Evolutionary conservation across 2,113 vertebrate genomes (phyloP).

Genomic region (Puma concolor): DNA sequence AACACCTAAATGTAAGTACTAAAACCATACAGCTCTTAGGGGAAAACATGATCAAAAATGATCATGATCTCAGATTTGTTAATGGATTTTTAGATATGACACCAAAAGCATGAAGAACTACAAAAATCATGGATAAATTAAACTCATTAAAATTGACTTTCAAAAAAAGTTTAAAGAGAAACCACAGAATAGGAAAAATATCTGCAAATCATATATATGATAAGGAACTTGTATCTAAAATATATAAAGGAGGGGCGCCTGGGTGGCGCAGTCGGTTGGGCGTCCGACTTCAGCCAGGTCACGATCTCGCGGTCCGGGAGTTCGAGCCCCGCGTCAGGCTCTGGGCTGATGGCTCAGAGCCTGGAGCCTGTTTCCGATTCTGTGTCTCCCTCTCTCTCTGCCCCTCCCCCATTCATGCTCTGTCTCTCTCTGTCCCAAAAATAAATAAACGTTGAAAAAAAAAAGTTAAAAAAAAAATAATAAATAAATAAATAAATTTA

Average conservation of each 20-base stretch:
- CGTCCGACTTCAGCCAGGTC: too few species aligned
- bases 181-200: background rate
- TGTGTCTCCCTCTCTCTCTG: too few species aligned
- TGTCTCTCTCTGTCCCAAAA: too few species aligned
- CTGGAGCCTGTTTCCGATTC: too few species aligned
- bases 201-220: background rate
- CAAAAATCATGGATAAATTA: background rate
- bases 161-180: background rate
- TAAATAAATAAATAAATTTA: too few species aligned
- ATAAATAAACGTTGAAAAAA: too few species aligned
- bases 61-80: background rate
- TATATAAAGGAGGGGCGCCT: background rate
- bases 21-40: background rate
- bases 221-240: background rate
- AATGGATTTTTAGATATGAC: background rate
- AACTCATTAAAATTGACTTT: background rate
- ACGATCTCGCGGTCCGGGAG: too few species aligned
- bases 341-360: too few species aligned
- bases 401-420: too few species aligned
- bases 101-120: background rate
- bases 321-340: too few species aligned
- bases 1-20: background rate
- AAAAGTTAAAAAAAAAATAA: too few species aligned
- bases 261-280: too few species aligned
- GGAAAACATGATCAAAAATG: background rate